These are phyloP conservation scores for Stramonita haemastoma DNA, from an alignment of 2,888 invertebrate genomes.

Conservation along the genomic window DNA sequence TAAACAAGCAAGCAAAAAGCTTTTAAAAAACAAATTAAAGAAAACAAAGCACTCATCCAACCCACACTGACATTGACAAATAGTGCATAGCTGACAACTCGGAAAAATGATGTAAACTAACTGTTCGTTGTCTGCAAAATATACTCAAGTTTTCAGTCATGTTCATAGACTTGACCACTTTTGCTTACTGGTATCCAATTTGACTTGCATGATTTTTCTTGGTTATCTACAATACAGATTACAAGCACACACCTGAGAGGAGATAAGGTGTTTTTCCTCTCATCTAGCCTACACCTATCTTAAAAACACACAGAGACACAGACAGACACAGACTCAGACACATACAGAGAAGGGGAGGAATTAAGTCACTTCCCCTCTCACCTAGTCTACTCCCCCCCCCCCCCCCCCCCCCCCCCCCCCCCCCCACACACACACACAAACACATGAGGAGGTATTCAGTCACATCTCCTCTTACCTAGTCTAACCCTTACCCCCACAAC, in stretches of 20 bases:
- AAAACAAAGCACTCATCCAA: neutral
- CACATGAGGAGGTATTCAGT: conserved; percentile 16
- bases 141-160: neutral
- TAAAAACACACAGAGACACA: neutral
- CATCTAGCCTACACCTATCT: too few relatives aligned
- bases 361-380: too few relatives aligned
- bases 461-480: neutral
- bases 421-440: too few relatives aligned
- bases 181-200: neutral
- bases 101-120: neutral
- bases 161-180: neutral
- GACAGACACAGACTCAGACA: neutral
- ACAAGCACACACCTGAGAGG: too few relatives aligned
- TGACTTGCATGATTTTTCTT: too few relatives aligned
- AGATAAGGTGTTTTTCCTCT: too few relatives aligned
- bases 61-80: neutral
- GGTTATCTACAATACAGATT: too few relatives aligned
- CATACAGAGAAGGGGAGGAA: too few relatives aligned
- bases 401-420: too few relatives aligned
- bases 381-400: too few relatives aligned
- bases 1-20: too few relatives aligned
- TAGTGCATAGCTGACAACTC: neutral
- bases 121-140: neutral
- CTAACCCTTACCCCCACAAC: too few relatives aligned
- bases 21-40: neutral